phyloP scores from a whole-genome alignment of 2,888 invertebrate species.

The Amblyteles armatorius region DNA sequence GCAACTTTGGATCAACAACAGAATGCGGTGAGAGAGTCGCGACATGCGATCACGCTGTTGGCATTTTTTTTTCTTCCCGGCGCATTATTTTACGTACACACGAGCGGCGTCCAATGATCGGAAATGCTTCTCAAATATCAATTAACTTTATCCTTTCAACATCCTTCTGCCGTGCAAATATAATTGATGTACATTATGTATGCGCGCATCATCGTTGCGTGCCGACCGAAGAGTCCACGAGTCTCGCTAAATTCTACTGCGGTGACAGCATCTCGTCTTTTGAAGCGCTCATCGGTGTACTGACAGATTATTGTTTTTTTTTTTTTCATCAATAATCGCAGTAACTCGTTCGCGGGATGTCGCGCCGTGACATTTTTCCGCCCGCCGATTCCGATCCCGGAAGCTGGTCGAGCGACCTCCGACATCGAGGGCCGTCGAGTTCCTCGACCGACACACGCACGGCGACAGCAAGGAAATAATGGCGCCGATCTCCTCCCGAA shows the following conservation, averaged over 20 bases:
- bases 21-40: background rate
- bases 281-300: background rate
- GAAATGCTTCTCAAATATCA: background rate
- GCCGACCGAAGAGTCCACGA: background rate
- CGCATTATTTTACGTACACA: background rate
- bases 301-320: background rate
- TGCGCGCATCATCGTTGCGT: background rate
- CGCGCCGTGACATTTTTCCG: background rate
- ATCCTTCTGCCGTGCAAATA: background rate
- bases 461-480: background rate
- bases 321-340: background rate
- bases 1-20: background rate
- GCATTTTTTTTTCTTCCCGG: background rate
- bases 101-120: background rate
- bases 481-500: background rate
- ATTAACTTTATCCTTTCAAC: constrained; percentile 1
- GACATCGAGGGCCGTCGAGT: background rate
- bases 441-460: background rate
- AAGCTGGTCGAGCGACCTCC: background rate
- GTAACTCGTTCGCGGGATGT: background rate
- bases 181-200: background rate
- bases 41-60: background rate
- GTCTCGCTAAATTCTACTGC: background rate
- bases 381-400: background rate
- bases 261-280: background rate